Evolutionary conservation across 2,113 vertebrate species (phyloP), one percentile per base, ranked within the genome.

Genomic region (Bufo gargarizans): DNA sequence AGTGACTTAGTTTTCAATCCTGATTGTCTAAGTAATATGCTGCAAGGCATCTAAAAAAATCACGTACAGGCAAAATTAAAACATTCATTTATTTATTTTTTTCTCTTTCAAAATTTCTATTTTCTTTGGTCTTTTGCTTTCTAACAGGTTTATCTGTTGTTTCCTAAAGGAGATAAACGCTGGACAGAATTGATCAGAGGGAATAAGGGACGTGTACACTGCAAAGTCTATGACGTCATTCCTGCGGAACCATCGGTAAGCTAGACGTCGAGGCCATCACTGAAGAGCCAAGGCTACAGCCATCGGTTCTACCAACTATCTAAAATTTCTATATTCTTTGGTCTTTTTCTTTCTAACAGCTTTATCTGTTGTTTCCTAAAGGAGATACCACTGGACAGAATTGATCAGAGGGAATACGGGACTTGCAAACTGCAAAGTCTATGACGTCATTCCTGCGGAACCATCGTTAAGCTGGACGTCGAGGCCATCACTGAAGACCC

Each of bases 1-100:
- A 72, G 65, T 88, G 86, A 88, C 86, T 82, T 88, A 55, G 82
- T 88, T 33, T 88, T 82, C 78, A 88, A 82, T 82, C 55, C 86
- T 74, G 49, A 47, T 50, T 79, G 76, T 14, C 49, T 76, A 65
- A 53, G 76, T 63, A 71, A 82, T 43, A 81, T 22, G 53, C 65
- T 63, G 16, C 67, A 13, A 88, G 78, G 12, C 65, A 63, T n/a
- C 55, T 5, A 47, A 22, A 69, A 43, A 43, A 49, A 77, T 56
- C 53, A 19, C 67, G 74, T 53, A 76, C 56, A 77, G 20, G 33
- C 19, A 13, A 49, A 7, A 77, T 78, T n/a, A 78, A 43, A 86
- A 86, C 49, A 86, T 78, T 20, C 43, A 86, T 50, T 78, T 69
- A 14, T n/a, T 67, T 45, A 58, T 6, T 14, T 65, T 86, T 2